A percentile compares a stretch with the other conserved stretches of the same genome.
Evolutionary conservation across 2,888 invertebrate species (phyloP).

Genomic region (Yponomeuta cagnagella): DNA sequence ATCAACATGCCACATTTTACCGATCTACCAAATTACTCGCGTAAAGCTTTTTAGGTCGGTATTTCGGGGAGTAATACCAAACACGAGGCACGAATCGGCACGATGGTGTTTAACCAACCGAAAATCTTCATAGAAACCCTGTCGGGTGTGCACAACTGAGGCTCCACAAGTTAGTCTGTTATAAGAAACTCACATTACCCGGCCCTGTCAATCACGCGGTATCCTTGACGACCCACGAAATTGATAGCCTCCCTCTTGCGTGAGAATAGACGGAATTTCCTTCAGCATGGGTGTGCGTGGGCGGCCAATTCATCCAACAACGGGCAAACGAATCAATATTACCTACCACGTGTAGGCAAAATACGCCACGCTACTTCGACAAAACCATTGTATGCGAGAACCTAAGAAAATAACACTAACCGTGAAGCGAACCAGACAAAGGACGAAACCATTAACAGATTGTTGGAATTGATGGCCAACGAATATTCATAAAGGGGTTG

Average conservation of each 20-base stretch:
- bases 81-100: not conserved
- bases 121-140: conserved; percentile 8
- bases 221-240: conserved; percentile 51
- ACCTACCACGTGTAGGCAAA: conserved; percentile 22
- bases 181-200: conserved; percentile 34
- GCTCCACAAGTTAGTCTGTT: conserved; percentile 13
- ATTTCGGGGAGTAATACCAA: conserved; percentile 6
- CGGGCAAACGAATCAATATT: conserved; percentile 35
- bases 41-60: not conserved
- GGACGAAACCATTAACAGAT: conserved; percentile 41
- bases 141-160: not conserved
- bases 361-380: conserved; percentile 32
- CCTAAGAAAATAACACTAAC: conserved; percentile 32
- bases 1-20: not conserved
- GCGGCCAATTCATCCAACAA: conserved; percentile 21
- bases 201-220: conserved; percentile 56
- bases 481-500: conserved; percentile 34
- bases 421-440: conserved; percentile 33
- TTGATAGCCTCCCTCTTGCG: conserved; percentile 44
- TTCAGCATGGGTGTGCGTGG: conserved; percentile 23
- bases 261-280: conserved; percentile 27
- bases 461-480: conserved; percentile 36
- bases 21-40: not conserved
- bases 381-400: conserved; percentile 33
- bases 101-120: conserved; percentile 1